Base-by-base conservation (phyloP, 2,888 invertebrate genomes). In the Melinaea marsaeus region DNA sequence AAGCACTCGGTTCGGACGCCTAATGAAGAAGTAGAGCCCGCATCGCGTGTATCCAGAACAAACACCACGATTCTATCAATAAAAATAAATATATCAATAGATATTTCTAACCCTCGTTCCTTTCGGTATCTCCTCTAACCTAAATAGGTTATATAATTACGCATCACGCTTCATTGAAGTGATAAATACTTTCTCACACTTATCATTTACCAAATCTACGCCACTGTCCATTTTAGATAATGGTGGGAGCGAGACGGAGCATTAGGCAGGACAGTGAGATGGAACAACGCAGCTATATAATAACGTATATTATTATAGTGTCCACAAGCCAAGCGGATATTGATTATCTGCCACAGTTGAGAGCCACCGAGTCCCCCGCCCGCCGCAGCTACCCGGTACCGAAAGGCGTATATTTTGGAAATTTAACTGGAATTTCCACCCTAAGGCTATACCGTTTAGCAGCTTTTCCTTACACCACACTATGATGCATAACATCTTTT, bases 291-390 rank as follows among this genome's bases (percentile, higher is more conserved):
- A 76, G 85, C 79, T 80, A 83, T 83, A 87, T 83, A 88, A 86
- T 88, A 89, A 88, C 89, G 84, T 90, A 90, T 91, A 91, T 86
- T 88, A 88, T 85, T 88, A 88, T 88, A 89, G 87, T 90, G 91
- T 90, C 91, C 91, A 91, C 90, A 89, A 90, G 91, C 90, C 91
- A 90, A 90, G 91, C 91, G 91, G 91, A 91, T 91, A 91, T 91
- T 91, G 91, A 91, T 91, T 91, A 91, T 91, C 91, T 91, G 90
- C 90, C 90, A 90, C 89, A 90, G 90, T 89, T 88, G 90, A 90
- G 89, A 90, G 88, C 88, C 86, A 84, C 85, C 84, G 79, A 83
- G 78, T 78, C 83, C 87, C 85, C 81, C 81, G 77, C 82, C 77
- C 79, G 74, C 76, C 72, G 70, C 74, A 72, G 67, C 69, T 68